A percentile compares a stretch with the other conserved stretches of the same genome.
These are phyloP conservation scores for Drosophila littoralis DNA, from an alignment of 1,140 invertebrate genomes.

Conservation along the genomic window DNA sequence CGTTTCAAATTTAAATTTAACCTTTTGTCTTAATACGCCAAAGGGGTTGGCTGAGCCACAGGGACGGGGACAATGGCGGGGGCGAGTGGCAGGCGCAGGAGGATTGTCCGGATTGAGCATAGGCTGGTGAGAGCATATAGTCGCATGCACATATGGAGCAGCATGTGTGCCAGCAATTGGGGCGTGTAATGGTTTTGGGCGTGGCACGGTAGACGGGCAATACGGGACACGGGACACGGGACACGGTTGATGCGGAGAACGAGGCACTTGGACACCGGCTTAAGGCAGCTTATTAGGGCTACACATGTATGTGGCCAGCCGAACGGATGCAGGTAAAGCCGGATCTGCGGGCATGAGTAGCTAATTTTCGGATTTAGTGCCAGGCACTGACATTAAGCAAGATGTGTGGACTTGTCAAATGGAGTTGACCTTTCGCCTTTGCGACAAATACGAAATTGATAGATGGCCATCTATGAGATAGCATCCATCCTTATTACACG, in stretches of 20 bases:
- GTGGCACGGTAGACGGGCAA: too few relatives aligned
- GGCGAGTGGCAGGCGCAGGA: conserved; percentile 1
- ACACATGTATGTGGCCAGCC: conserved; percentile 36
- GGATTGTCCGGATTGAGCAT: conserved; percentile 19
- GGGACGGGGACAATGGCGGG: neutral
- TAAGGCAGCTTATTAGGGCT: conserved; percentile 57
- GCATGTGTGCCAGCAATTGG: conserved; percentile 31
- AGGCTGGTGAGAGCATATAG: conserved; percentile 4
- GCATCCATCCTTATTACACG: too few relatives aligned
- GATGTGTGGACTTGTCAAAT: conserved; percentile 33
- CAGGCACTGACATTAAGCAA: conserved; percentile 16
- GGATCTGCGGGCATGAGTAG: neutral
- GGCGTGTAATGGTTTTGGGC: conserved; percentile 46
- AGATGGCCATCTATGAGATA: neutral
- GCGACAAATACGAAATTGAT: conserved; percentile 14
- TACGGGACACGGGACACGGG: too few relatives aligned
- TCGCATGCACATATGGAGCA: neutral
- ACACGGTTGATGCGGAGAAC: neutral
- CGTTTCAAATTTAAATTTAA: conserved; percentile 83
- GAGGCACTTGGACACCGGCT: conserved; percentile 52
- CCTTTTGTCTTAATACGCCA: conserved; percentile 80
- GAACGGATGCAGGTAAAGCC: conserved; percentile 16
- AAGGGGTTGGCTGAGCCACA: conserved; percentile 32
- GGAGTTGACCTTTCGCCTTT: conserved; percentile 34
- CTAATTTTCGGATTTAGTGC: conserved; percentile 23